phyloP scores from a whole-genome alignment of 2,888 invertebrate genomes.

The Euspilapteryx auroguttella region DNA sequence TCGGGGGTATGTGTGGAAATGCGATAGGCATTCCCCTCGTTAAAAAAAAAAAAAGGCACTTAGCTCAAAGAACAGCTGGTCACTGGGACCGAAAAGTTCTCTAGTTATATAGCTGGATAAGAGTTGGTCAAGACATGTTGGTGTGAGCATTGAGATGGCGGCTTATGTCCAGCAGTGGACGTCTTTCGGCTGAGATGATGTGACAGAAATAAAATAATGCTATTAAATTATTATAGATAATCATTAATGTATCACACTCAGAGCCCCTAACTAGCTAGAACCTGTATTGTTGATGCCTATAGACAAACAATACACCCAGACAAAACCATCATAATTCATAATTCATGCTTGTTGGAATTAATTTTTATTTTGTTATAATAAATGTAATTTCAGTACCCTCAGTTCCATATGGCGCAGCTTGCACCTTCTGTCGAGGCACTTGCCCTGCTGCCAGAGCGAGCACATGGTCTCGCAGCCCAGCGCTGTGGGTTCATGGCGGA shows the following conservation, averaged over 20 bases:
- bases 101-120: not conserved
- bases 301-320: no score
- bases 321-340: no score
- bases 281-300: not conserved
- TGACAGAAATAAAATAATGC: no score
- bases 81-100: no score
- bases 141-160: no score
- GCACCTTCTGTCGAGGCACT: constrained; percentile 76
- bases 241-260: not conserved
- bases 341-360: no score
- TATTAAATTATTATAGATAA: not conserved
- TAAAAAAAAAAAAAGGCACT: no score
- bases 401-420: constrained; percentile 85
- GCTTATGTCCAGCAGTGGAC: not conserved
- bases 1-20: no score
- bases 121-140: not conserved
- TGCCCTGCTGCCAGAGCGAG: constrained; percentile 79
- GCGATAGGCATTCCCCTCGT: no score
- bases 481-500: constrained; percentile 83
- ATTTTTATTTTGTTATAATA: constrained; percentile 4
- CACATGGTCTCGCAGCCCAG: constrained; percentile 82
- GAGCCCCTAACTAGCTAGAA: no score
- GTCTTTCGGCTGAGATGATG: not conserved
- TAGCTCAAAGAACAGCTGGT: no score
- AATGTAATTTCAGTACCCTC: constrained; percentile 72